Conservation (phyloP, 2,797 vertebrate species). For the Mus minutoides region DNA sequence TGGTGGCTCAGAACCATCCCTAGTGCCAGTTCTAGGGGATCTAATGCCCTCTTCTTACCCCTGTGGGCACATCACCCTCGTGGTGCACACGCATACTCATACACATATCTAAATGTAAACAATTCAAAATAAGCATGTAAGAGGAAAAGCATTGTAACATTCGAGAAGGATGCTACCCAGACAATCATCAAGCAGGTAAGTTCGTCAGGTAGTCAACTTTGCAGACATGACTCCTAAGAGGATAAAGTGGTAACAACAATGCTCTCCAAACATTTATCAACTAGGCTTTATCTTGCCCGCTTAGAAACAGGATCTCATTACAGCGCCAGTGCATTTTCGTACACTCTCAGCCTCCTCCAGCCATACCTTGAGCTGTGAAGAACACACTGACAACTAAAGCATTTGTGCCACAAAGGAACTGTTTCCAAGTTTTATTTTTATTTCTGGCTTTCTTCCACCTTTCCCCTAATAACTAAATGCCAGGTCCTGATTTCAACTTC, state of each 20-base stretch:
- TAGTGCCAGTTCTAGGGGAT: not conserved
- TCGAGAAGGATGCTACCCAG: not conserved
- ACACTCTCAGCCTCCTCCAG: not conserved
- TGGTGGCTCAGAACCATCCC: not conserved
- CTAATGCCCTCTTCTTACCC: not conserved
- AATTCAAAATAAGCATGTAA: not conserved
- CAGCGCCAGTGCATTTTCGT: not conserved
- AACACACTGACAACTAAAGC: not conserved
- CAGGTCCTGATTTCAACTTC: not conserved
- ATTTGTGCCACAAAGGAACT: conserved; percentile 20
- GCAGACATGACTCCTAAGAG: not conserved
- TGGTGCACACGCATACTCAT: not conserved
- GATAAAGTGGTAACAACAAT: not conserved
- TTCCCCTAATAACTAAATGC: not conserved
- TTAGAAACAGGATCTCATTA: conserved; percentile 7
- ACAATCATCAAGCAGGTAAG: not conserved
- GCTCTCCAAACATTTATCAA: not conserved
- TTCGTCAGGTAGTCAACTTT: conserved; percentile 29
- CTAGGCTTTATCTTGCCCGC: not conserved
- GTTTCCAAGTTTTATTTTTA: not conserved
- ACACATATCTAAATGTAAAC: not conserved
- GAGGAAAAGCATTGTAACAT: not conserved
- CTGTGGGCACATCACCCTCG: not conserved
- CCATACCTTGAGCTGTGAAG: not conserved
- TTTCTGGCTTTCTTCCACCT: not conserved